Base-by-base conservation (phyloP, 2,113 vertebrate genomes). In the Malurus melanocephalus region DNA sequence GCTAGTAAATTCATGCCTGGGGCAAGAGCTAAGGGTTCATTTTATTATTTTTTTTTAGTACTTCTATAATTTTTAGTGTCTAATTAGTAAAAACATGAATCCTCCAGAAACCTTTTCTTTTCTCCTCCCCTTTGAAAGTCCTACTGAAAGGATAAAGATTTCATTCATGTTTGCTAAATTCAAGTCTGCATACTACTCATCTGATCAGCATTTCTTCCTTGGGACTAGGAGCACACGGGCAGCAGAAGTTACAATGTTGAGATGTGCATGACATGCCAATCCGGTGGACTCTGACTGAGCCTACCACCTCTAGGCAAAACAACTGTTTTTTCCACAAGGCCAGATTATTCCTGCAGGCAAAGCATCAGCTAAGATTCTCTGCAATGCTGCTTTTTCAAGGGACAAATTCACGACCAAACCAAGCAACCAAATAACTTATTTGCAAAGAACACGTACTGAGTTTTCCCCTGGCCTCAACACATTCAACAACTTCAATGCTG, bases 1-100 rank as follows among this genome's bases (percentile, higher is more conserved):
- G 89, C 90, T 81, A 92, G 95, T 94, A 95, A 96, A 96, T 96
- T 95, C 92, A 90, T 77, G 95, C 95, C 93, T 14, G 6, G 56
- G 90, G 96, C 95, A 96, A 94, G 80, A 94, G 68, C 66, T 80
- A 78, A 59, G 51, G 52, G 52, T 94, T 93, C 87, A 69, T 82
- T 93, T 91, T 74, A 59, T 83, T 87, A 6, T 71, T 74, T 67
- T 81, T 83, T 83, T 91, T 88, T 73, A 93, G 66, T 83, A 91
- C 78, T 94, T 93, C 78, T 86, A 80, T 83, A 16, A 92, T 83
- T 94, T 93, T 94, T 80, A 93, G 60, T 72, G 49, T 82, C 92
- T 89, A 86, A 96, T 95, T 93, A 95, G 81, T 64, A 88, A 93
- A 93, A 95, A 77, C 66, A 89, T 1, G 7, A 90, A 64, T 86